Conservation (phyloP, 2,113 vertebrate genomes). For the Cebus imitator region DNA sequence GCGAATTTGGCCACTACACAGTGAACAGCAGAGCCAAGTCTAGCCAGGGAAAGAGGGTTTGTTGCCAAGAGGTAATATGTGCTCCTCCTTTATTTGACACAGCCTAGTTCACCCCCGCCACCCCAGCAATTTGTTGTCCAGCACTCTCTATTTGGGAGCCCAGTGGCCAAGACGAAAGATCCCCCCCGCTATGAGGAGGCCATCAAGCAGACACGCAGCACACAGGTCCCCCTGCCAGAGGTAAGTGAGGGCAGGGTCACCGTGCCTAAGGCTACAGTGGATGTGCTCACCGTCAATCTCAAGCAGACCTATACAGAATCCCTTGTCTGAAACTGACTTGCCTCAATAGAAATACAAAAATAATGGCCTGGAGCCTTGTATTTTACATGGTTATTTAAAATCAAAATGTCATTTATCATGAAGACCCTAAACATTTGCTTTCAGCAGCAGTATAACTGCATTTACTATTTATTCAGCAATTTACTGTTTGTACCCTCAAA, state of each 20-base stretch:
- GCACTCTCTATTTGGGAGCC: conserved; percentile 85
- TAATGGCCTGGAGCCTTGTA: not conserved
- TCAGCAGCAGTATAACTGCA: not conserved
- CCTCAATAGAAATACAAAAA: not conserved
- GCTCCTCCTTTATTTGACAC: conserved; percentile 11
- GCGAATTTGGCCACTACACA: not conserved
- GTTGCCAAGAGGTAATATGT: not conserved
- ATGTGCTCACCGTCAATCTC: too few relatives aligned
- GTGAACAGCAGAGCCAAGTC: not conserved
- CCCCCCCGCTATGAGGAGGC: conserved; percentile 98
- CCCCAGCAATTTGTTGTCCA: conserved; percentile 86
- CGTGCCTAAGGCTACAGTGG: accelerated
- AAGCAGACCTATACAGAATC: not conserved
- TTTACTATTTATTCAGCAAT: not conserved
- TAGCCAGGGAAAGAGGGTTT: too few relatives aligned
- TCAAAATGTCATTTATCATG: not conserved
- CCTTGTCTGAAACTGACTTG: not conserved
- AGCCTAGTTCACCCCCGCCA: conserved; percentile 87
- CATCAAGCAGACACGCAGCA: conserved; percentile 93
- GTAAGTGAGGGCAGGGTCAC: conserved; percentile 76
- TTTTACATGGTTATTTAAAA: not conserved
- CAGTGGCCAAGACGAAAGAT: conserved; percentile 90
- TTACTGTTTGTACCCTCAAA: not conserved
- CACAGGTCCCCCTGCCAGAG: conserved; percentile 87
- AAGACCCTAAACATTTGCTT: not conserved